phyloP scores from a whole-genome alignment of 2,797 vertebrate species.

The Centropyge bicolor region DNA sequence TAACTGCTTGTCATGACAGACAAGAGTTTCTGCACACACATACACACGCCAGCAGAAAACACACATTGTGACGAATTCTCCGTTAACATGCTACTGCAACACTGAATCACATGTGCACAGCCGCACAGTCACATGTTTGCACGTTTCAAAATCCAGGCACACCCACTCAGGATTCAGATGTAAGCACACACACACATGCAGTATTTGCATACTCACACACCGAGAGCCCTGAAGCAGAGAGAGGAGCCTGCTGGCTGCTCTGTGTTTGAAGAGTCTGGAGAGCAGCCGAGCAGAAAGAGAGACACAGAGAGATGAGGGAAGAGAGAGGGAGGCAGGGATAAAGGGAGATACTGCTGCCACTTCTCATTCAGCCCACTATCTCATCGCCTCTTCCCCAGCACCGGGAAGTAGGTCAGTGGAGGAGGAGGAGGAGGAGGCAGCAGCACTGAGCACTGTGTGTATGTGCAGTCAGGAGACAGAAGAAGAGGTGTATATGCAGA shows the following conservation, averaged over 20 bases:
- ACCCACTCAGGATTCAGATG: conserved; percentile 48
- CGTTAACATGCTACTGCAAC: not conserved
- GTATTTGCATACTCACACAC: conserved; percentile 44
- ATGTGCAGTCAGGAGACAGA: conserved; percentile 5
- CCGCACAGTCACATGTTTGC: conserved; percentile 11
- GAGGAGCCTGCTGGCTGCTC: conserved; percentile 49
- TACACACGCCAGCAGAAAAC: not conserved
- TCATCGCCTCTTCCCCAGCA: conserved; percentile 70
- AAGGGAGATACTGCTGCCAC: conserved; percentile 73
- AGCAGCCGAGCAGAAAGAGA: conserved; percentile 51
- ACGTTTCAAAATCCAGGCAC: conserved; percentile 37
- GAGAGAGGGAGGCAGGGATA: conserved; percentile 41
- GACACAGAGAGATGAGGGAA: conserved; percentile 43
- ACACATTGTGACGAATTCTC: conserved; percentile 14
- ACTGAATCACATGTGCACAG: not conserved
- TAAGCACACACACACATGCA: conserved; percentile 22
- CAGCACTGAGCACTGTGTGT: conserved; percentile 35
- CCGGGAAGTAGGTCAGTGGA: conserved; percentile 84
- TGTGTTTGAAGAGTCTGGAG: conserved; percentile 53
- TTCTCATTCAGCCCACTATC: conserved; percentile 80
- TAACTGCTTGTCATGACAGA: conserved; percentile 12
- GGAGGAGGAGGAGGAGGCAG: conserved; percentile 47
- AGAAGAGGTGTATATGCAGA: conserved; percentile 21
- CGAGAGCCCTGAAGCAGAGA: conserved; percentile 47
- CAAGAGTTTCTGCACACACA: not conserved